Evolutionary conservation across 92 coral and sea anemone genomes (phyloP).

Genomic region (Metridium senile): DNA sequence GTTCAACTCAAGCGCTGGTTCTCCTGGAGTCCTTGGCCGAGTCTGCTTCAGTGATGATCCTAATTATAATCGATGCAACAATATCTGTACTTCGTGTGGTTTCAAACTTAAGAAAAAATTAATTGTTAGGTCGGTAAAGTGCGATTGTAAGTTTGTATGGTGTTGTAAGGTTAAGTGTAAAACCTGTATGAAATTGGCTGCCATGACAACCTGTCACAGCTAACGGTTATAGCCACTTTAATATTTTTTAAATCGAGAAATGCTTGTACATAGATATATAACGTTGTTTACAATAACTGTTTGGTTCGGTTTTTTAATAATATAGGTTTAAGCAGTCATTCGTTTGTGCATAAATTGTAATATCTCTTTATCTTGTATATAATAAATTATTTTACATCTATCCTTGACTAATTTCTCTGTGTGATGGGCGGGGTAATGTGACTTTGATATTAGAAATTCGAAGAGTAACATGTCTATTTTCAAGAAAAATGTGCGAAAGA

Average conservation of each 20-base stretch:
- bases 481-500: no score
- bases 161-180: conserved; percentile 78
- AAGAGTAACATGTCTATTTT: conserved; percentile 26
- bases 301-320: not conserved
- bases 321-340: not conserved
- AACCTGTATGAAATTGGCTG: conserved; percentile 48
- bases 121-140: conserved; percentile 25
- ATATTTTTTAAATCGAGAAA: not conserved
- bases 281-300: not conserved
- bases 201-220: conserved; percentile 30
- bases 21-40: conserved; percentile 81
- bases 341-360: no score
- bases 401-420: not conserved
- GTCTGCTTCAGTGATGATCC: conserved; percentile 62
- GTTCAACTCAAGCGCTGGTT: conserved; percentile 46
- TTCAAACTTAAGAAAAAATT: conserved; percentile 37
- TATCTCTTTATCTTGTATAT: not conserved
- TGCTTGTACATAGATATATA: not conserved
- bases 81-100: conserved; percentile 68
- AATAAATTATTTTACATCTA: no score
- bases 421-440: conserved; percentile 41
- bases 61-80: conserved; percentile 39
- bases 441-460: no score
- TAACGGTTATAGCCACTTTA: not conserved
- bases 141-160: conserved; percentile 88